phyloP scores from a whole-genome alignment of 2,888 invertebrate genomes.

The Furcula furcula region DNA sequence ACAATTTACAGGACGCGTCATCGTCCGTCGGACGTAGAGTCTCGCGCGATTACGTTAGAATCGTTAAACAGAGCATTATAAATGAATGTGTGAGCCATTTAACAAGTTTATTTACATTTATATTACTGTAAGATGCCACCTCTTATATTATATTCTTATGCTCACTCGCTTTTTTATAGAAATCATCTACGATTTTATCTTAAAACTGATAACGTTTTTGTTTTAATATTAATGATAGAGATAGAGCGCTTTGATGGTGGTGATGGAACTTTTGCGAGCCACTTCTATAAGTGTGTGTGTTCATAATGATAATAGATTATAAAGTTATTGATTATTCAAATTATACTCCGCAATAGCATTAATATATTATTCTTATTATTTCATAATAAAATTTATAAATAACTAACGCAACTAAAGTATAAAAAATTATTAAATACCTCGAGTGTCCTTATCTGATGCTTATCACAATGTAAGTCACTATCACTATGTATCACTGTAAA shows the following conservation, averaged over 20 bases:
- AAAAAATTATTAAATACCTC: constrained; percentile 54
- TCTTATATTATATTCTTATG: neutral
- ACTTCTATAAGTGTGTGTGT: too few relatives aligned
- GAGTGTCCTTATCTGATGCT: constrained; percentile 61
- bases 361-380: too few relatives aligned
- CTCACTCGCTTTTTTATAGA: neutral
- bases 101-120: neutral
- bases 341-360: too few relatives aligned
- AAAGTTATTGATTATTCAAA: too few relatives aligned
- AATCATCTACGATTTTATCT: neutral
- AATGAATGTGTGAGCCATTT: neutral
- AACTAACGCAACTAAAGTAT: constrained; percentile 15
- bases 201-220: neutral
- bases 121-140: neutral
- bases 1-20: too few relatives aligned
- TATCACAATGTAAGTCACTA: constrained; percentile 76
- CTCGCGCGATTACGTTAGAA: constrained; percentile 4
- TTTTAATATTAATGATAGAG: too few relatives aligned
- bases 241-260: too few relatives aligned
- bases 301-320: too few relatives aligned
- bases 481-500: constrained; percentile 76
- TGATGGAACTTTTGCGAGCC: too few relatives aligned
- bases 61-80: neutral
- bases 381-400: too few relatives aligned
- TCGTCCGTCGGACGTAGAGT: constrained; percentile 21